phyloP scores from a whole-genome alignment of 2,797 vertebrate genomes.

The Gobio occitaniae region DNA sequence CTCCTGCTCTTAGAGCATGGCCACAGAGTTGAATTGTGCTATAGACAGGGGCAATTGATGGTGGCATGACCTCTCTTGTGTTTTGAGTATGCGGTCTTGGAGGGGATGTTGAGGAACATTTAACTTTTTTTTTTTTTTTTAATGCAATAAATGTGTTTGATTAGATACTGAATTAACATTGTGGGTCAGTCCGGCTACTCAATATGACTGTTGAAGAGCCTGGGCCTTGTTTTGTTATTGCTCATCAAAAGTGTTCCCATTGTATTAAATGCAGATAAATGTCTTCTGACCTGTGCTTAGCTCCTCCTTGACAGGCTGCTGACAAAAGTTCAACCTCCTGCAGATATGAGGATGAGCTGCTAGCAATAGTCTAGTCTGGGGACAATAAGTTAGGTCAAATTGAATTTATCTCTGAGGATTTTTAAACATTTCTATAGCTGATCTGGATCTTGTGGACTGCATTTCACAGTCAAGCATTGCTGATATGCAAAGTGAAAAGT shows the following conservation, averaged over 20 bases:
- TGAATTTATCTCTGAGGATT: slow-evolving; percentile 15
- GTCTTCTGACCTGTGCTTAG: slow-evolving; percentile 40
- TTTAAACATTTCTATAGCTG: not conserved
- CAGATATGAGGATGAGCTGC: slow-evolving; percentile 63
- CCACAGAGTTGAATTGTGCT: slow-evolving; percentile 63
- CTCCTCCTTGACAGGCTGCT: slow-evolving; percentile 77
- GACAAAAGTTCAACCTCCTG: slow-evolving; percentile 62
- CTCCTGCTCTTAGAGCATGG: slow-evolving; percentile 61
- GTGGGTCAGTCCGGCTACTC: slow-evolving; percentile 54
- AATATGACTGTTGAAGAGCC: slow-evolving; percentile 50
- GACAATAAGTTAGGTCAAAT: not conserved
- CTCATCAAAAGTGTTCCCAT: slow-evolving; percentile 25
- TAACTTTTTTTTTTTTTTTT: not conserved
- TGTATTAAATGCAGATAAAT: slow-evolving; percentile 38
- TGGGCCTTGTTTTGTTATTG: slow-evolving; percentile 61
- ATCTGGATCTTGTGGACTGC: not conserved
- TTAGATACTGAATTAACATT: slow-evolving; percentile 47
- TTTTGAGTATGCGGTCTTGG: slow-evolving; percentile 74
- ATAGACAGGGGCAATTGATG: slow-evolving; percentile 54
- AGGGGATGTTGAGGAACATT: slow-evolving; percentile 60
- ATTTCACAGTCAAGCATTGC: slow-evolving; percentile 11
- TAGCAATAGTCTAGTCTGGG: slow-evolving; percentile 63
- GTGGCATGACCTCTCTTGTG: slow-evolving; percentile 69
- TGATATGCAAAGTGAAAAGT: not conserved
- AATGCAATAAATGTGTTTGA: slow-evolving; percentile 44